A percentile compares a stretch with the other conserved stretches of the same genome.
These are phyloP conservation scores for Chascanopsetta lugubris DNA, from an alignment of 2,113 vertebrate genomes.

Conservation along the genomic window DNA sequence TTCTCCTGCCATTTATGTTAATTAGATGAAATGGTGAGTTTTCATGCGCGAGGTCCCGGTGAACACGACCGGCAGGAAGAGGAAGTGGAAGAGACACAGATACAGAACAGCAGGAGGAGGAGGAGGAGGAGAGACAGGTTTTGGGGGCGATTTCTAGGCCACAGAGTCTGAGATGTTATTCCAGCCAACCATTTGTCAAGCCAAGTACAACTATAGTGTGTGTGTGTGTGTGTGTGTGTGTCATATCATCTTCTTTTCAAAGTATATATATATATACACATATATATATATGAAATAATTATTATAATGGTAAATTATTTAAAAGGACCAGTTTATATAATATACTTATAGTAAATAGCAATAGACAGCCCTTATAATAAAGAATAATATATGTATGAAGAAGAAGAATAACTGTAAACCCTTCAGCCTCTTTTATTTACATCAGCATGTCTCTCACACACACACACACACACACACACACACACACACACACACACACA, in stretches of 20 bases:
- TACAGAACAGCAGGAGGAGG: neutral
- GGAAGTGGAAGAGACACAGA: neutral
- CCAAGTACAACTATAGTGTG: constrained; percentile 39
- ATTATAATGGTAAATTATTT: too few relatives aligned
- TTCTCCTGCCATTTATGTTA: neutral
- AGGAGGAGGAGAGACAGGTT: neutral
- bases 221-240: constrained; percentile 5
- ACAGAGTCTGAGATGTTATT: constrained; percentile 27
- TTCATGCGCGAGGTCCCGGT: neutral
- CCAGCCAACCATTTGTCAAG: constrained; percentile 31
- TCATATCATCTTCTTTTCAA: too few relatives aligned
- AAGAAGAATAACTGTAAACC: constrained; percentile 42
- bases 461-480: constrained; percentile 5
- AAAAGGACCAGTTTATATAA: too few relatives aligned
- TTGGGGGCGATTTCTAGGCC: constrained; percentile 10
- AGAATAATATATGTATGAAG: constrained; percentile 38
- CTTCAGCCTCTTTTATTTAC: constrained; percentile 35
- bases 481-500: constrained; percentile 2
- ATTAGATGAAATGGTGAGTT: neutral
- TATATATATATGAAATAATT: neutral
- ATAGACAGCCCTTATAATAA: constrained; percentile 26
- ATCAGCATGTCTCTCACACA: neutral
- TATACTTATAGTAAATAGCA: constrained; percentile 7
- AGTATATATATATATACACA: constrained; percentile 14
- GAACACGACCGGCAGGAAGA: neutral